These are phyloP conservation scores for Sthenelais limicola DNA, from an alignment of 2,888 invertebrate genomes.

Conservation along the genomic window DNA sequence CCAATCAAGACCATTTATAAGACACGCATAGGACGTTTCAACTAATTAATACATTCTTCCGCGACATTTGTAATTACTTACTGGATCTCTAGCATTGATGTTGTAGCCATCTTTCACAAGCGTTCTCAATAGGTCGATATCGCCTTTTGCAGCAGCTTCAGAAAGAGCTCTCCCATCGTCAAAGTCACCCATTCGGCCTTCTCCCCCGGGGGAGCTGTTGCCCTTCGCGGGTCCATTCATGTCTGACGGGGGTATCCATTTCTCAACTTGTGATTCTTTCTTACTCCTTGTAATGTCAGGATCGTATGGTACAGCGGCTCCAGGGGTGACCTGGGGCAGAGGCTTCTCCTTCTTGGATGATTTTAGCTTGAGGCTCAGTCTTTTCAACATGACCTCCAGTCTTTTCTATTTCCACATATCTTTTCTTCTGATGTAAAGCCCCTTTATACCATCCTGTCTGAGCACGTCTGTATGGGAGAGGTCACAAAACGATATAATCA, in stretches of 20 bases:
- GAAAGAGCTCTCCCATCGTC: constrained; percentile 18
- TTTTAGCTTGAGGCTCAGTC: constrained; percentile 23
- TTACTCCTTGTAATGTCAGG: constrained; percentile 7
- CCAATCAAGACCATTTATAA: no score
- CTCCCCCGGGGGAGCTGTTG: neutral
- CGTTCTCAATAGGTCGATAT: constrained; percentile 15
- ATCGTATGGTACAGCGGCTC: constrained; percentile 40
- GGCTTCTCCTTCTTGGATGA: constrained; percentile 7
- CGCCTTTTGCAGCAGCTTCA: constrained; percentile 41
- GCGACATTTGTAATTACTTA: constrained; percentile 10
- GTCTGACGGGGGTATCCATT: constrained; percentile 3
- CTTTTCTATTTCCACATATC: no score
- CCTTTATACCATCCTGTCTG: no score
- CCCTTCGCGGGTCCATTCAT: neutral
- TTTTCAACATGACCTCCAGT: constrained; percentile 24
- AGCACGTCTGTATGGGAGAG: no score
- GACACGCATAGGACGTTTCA: no score
- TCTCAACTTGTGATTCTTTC: constrained; percentile 6
- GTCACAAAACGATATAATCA: no score
- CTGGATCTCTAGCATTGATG: constrained; percentile 36
- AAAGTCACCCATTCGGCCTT: neutral
- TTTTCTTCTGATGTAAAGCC: no score
- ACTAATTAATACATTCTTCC: no score
- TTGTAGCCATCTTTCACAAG: constrained; percentile 27
- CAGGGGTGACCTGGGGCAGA: constrained; percentile 12